A percentile compares a stretch with the other conserved stretches of the same genome.
Evolutionary conservation across 2,888 invertebrate genomes (phyloP).

Genomic region (Notodonta ziczac): DNA sequence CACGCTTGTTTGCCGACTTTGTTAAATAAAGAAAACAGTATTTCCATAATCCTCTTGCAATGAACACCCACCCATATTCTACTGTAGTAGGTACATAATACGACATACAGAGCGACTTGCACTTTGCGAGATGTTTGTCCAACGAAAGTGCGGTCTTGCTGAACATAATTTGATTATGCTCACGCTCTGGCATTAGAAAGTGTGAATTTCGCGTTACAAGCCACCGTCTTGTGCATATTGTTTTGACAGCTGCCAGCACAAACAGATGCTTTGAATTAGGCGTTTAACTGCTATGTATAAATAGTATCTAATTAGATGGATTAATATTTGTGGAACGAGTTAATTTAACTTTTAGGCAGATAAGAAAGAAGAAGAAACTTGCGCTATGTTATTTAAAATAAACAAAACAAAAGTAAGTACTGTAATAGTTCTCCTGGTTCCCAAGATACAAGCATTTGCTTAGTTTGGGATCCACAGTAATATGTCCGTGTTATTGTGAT

Average conservation of each 20-base stretch:
- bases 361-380: no score
- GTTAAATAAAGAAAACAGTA: no score
- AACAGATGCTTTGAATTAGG: conserved; percentile 5
- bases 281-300: conserved; percentile 2
- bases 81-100: no score
- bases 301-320: background rate
- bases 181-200: conserved; percentile 59
- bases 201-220: conserved; percentile 45
- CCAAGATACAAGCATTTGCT: no score
- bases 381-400: no score
- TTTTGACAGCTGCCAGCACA: conserved; percentile 13
- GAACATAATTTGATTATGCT: conserved; percentile 64
- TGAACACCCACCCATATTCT: no score
- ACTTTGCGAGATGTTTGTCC: conserved; percentile 50
- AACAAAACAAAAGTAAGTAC: no score
- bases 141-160: conserved; percentile 57
- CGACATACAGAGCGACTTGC: conserved; percentile 13
- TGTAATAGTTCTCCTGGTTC: no score
- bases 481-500: no score
- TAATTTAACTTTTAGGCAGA: background rate
- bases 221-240: conserved; percentile 35
- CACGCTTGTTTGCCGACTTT: no score
- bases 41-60: no score
- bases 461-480: no score
- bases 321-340: background rate